phyloP scores from a whole-genome alignment of 2,888 invertebrate species.

The Platycheirus rosarum region DNA sequence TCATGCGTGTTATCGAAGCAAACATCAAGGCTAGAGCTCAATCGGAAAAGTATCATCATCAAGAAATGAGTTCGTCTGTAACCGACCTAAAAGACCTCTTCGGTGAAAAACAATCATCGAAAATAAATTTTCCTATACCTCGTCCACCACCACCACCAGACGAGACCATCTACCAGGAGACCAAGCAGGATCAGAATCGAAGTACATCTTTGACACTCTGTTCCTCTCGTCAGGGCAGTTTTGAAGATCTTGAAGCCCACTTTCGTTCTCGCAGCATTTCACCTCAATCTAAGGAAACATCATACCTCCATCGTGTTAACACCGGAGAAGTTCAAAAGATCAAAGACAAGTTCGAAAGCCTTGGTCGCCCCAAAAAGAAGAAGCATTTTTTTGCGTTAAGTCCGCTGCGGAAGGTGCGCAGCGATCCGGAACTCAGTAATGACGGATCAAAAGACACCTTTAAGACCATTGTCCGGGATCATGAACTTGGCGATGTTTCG shows the following conservation, averaged over 20 bases:
- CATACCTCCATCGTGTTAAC: constrained; percentile 88
- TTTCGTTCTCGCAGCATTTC: constrained; percentile 89
- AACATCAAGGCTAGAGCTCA: constrained; percentile 79
- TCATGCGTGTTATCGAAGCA: constrained; percentile 83
- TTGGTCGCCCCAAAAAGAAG: constrained; percentile 72
- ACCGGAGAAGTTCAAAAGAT: constrained; percentile 91
- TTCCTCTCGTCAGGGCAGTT: constrained; percentile 75
- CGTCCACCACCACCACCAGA: constrained; percentile 85
- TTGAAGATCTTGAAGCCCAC: constrained; percentile 86
- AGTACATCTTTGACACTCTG: constrained; percentile 49
- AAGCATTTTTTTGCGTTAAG: constrained; percentile 81
- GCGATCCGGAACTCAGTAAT: constrained; percentile 90
- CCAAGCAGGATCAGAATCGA: constrained; percentile 37
- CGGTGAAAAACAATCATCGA: constrained; percentile 86
- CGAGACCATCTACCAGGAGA: constrained; percentile 77
- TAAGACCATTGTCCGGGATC: constrained; percentile 82
- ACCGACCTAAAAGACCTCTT: constrained; percentile 91
- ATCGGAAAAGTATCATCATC: constrained; percentile 82
- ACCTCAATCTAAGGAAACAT: constrained; percentile 88
- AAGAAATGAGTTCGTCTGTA: constrained; percentile 81
- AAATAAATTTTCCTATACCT: constrained; percentile 81
- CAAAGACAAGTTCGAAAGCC: constrained; percentile 89
- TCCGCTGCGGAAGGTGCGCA: constrained; percentile 86
- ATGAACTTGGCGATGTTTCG: constrained; percentile 85
- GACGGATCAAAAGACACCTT: constrained; percentile 84